These are phyloP conservation scores for Lepidurus apus DNA, from an alignment of 1,140 invertebrate genomes.

Conservation along the genomic window DNA sequence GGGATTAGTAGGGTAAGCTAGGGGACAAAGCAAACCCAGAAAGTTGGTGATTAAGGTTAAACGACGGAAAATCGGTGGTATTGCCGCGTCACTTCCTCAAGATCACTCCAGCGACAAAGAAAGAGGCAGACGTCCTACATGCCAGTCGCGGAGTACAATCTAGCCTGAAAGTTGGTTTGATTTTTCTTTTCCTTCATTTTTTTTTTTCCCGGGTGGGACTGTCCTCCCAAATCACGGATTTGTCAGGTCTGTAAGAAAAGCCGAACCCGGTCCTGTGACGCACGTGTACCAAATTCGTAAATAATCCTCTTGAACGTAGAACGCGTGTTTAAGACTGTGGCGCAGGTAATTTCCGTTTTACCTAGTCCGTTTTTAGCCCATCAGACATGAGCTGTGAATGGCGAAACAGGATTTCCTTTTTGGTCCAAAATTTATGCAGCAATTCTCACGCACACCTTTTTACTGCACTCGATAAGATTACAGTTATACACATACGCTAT, in stretches of 20 bases:
- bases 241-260: background rate
- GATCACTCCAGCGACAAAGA: too few species aligned
- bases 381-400: background rate
- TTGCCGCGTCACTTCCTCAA: too few species aligned
- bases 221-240: too few species aligned
- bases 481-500: too few species aligned
- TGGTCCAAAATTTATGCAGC: background rate
- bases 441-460: constrained; percentile 4
- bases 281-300: background rate
- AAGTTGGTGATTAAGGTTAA: too few species aligned
- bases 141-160: too few species aligned
- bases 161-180: too few species aligned
- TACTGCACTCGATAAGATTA: too few species aligned
- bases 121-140: too few species aligned
- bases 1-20: too few species aligned
- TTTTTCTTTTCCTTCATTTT: background rate
- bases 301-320: background rate
- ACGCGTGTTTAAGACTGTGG: background rate
- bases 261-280: background rate
- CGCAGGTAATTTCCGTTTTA: background rate
- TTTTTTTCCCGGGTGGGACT: background rate
- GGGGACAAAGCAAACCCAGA: too few species aligned
- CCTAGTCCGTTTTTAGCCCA: background rate
- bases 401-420: background rate
- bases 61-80: too few species aligned